Conservation (phyloP, 2,797 vertebrate genomes). For the Esox lucius region DNA sequence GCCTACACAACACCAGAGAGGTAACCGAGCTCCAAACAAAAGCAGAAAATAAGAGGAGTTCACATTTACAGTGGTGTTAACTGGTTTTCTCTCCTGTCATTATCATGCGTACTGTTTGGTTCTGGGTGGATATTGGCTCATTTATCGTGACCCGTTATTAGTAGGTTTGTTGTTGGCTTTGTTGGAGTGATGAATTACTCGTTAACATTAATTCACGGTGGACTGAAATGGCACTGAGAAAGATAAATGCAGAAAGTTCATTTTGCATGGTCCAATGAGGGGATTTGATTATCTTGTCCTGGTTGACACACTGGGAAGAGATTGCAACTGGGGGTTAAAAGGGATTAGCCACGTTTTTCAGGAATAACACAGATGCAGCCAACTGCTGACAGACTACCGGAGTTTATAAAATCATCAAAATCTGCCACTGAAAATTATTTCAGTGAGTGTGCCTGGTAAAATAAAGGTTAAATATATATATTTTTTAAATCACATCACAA, state of each 20-base stretch:
- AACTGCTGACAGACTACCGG: too few species aligned
- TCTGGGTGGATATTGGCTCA: background rate
- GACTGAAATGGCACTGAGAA: background rate
- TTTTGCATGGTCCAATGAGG: background rate
- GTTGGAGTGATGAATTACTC: background rate
- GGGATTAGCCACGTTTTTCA: too few species aligned
- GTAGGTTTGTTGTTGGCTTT: background rate
- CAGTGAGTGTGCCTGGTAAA: too few species aligned
- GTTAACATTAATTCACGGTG: background rate
- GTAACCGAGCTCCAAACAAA: conserved; percentile 1
- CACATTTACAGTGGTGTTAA: background rate
- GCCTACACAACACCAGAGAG: background rate
- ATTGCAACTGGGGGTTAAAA: too few species aligned
- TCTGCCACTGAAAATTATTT: too few species aligned
- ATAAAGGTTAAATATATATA: too few species aligned
- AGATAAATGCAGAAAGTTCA: background rate
- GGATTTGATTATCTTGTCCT: too few species aligned
- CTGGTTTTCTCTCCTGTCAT: background rate
- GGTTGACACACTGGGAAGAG: too few species aligned
- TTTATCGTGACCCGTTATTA: background rate
- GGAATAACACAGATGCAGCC: too few species aligned
- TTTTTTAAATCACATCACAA: too few species aligned
- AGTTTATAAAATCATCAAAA: too few species aligned
- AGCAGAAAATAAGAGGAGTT: conserved; percentile 1
- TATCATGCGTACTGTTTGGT: conserved; percentile 5